Evolutionary conservation across 1,140 invertebrate genomes (phyloP), one percentile per base, ranked within the genome.

Genomic region (Liolophura sinensis): DNA sequence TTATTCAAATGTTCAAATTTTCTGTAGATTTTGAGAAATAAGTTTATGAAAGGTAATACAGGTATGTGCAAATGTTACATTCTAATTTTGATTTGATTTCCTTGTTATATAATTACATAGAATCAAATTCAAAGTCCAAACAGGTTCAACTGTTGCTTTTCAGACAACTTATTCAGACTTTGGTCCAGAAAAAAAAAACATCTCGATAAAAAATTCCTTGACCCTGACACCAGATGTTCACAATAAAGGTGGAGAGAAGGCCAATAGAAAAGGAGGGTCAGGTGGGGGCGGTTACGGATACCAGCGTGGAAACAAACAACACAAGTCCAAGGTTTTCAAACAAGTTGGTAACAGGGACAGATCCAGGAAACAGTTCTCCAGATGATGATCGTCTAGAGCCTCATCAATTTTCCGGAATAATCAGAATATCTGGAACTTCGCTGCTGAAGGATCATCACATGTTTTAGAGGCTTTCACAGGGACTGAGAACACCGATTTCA

Each of bases 281-380:
- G 64, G 68, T 25, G 64, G 64, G 3, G 73, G 70, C 54, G 71
- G 65, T 14, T 73, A 60, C 62, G 75, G 75, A 18, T 75, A 69
- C 57, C 62, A 70, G 48, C 70, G 64, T 52, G 27, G 60, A 31
- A 77, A 77, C 64, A 60, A 71, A 20, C 56, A 69, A n/a, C 57
- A 70, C 47, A 77, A 77, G 51, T 55, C 72, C 25, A 75, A 73
- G 57, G 60, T 77, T 16, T 77, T 68, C 60, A 77, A 77, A 70
- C 71, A 67, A 22, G 22, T 72, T 12, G 56, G 59, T 27, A 61
- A 55, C 56, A 55, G 68, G 40, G 61, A 61, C 48, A 58, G 49
- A 57, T 22, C 31, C 31, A 40, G 31, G 9, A 40, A 40, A 40
- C 31, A 40, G 31, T 40, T 40, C 31, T 40, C 31, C 31, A 40